Evolutionary conservation across 2,888 invertebrate species (phyloP), one percentile per base, ranked within the genome.

Genomic region (Trissolcus japonicus): DNA sequence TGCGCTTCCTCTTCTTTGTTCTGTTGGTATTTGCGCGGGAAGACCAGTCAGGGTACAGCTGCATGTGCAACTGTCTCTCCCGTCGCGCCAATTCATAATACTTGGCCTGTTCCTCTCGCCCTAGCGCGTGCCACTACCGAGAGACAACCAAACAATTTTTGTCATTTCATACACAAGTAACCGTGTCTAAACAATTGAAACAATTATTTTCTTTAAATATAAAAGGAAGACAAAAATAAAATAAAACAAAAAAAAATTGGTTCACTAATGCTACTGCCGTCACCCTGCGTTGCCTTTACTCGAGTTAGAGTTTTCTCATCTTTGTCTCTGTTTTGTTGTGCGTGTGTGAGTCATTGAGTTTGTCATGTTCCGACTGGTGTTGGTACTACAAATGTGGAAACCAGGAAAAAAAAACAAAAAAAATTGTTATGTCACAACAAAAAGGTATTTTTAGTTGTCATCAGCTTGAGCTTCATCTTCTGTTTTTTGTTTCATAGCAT

Each of bases 1-100:
- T 96, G 94, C 96, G 95, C 94, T 99, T 99, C 95, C 98, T 97
- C 95, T 98, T 98, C 94, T 97, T 97, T 93, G 98, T 98, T 92
- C 97, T 96, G 92, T 98, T 98, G 93, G 99, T 98, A 94, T 99
- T 99, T 92, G 98, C 95, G 92, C 99, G 98, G 92, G 96, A 96
- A 92, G 96, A 96, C 98, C 98, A 99, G 93, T 98, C 97, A 90
- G 98, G 98, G 93, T 99, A 98, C 92, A 97, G 94, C 94, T 98
- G 97, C 95, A 97, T 95, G 93, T 99, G 99, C 91, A 97, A 94
- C 93, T 98, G 98, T 91, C 98, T 94, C 92, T 98, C 98, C 91
- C 97, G 95, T 91, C 97, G 94, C 90, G 98, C 98, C 95, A 98
- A 94, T 92, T 98, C 98, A 93, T 98, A 98, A 95, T 99, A 98